Percentiles rank a stretch among this genome's conserved stretches.
phyloP scores from a whole-genome alignment of 2,113 vertebrate species.

The Eira barbara region DNA sequence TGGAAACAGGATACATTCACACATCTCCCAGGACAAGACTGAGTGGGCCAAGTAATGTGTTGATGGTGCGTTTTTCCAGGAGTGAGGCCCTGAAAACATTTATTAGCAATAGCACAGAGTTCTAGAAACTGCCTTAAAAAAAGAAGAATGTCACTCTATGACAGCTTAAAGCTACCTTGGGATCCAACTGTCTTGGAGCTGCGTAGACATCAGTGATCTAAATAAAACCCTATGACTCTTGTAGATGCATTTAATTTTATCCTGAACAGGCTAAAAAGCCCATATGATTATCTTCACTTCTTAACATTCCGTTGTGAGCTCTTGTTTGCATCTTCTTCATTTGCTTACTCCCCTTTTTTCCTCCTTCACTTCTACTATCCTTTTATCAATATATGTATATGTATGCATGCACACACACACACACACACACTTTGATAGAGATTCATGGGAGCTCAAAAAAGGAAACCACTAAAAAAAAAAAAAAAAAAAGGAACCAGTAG shows the following conservation, averaged over 20 bases:
- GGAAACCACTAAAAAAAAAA: neutral
- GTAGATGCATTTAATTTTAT: neutral
- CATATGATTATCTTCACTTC: neutral
- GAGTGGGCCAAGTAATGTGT: neutral
- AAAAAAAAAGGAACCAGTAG: neutral
- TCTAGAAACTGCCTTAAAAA: neutral
- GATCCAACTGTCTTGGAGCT: neutral
- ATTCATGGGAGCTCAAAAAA: neutral
- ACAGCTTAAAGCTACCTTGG: neutral
- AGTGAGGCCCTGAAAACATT: neutral
- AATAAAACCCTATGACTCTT: neutral
- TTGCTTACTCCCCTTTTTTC: neutral
- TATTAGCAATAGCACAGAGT: neutral
- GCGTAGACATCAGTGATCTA: neutral
- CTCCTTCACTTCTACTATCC: neutral
- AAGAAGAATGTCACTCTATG: neutral
- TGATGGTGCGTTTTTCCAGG: neutral
- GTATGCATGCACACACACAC: neutral
- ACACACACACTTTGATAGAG: neutral
- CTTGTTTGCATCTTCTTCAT: neutral
- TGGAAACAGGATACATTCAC: neutral
- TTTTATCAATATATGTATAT: neutral
- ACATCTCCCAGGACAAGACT: neutral
- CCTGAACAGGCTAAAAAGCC: neutral
- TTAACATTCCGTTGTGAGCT: neutral